A percentile compares a stretch with the other conserved stretches of the same genome.
These are phyloP conservation scores for Beroe ovata DNA, from an alignment of 37 sponge, comb jelly and placozoan genomes.

Conservation along the genomic window DNA sequence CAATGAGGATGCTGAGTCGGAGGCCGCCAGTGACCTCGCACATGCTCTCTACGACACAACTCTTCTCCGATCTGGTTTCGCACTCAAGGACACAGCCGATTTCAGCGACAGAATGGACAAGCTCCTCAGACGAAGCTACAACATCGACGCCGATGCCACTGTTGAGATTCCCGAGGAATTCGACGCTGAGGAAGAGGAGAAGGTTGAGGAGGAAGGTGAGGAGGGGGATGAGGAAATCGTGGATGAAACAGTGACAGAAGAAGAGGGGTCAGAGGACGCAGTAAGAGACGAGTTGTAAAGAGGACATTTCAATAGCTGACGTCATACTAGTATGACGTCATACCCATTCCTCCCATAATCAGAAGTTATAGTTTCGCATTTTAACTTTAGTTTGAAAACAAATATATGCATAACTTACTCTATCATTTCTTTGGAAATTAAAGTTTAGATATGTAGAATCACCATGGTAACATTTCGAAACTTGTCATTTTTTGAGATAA, in stretches of 20 bases:
- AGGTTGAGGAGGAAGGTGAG: neutral
- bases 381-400: too few relatives aligned
- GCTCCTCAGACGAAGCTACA: slow-evolving; percentile 84
- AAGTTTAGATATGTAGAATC: too few relatives aligned
- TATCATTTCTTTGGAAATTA: too few relatives aligned
- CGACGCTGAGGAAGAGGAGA: slow-evolving; percentile 24
- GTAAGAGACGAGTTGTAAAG: slow-evolving; percentile 46
- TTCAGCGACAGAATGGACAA: slow-evolving; percentile 94
- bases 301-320: too few relatives aligned
- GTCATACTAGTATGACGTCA: too few relatives aligned
- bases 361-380: neutral
- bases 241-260: neutral
- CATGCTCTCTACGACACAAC: slow-evolving; percentile 87
- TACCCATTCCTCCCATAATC: neutral
- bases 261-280: slow-evolving; percentile 3
- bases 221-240: neutral
- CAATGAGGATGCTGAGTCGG: slow-evolving; percentile 70
- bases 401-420: too few relatives aligned
- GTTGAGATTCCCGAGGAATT: slow-evolving; percentile 68
- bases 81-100: slow-evolving; percentile 79
- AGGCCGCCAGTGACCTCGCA: slow-evolving; percentile 82
- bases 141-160: slow-evolving; percentile 76
- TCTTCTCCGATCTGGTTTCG: slow-evolving; percentile 85
- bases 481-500: too few relatives aligned
- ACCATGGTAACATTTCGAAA: too few relatives aligned